Conservation (phyloP, 2,797 vertebrate species). For the Fistularia tabacaria region DNA sequence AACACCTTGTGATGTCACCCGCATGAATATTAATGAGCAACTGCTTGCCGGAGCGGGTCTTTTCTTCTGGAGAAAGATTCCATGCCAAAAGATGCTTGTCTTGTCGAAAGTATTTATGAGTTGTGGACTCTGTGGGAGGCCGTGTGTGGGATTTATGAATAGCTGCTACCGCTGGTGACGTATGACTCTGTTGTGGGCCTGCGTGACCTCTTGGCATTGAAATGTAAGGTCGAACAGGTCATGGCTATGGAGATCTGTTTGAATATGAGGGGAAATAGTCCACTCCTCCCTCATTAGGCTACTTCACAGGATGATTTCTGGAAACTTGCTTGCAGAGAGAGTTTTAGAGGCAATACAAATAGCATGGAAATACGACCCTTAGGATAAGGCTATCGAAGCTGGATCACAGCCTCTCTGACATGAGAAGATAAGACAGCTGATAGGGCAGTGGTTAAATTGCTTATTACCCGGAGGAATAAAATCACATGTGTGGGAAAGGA, state of each 20-base stretch:
- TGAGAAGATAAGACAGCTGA: conserved; percentile 41
- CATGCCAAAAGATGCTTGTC: conserved; percentile 17
- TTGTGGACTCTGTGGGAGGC: conserved; percentile 22
- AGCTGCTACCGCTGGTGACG: conserved; percentile 6
- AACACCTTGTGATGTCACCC: conserved; percentile 42
- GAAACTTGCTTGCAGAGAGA: conserved; percentile 5
- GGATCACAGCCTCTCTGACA: conserved; percentile 43
- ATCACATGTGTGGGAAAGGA: conserved; percentile 45
- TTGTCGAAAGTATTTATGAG: conserved; percentile 40
- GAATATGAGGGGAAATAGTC: background rate
- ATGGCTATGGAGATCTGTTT: background rate
- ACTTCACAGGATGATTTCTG: too few species aligned
- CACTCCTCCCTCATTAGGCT: too few species aligned
- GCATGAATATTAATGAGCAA: conserved; percentile 30
- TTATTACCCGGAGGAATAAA: conserved; percentile 51
- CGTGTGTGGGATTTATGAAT: conserved; percentile 28
- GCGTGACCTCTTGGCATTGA: background rate
- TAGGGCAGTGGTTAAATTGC: conserved; percentile 54
- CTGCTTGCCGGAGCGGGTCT: background rate
- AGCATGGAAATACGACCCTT: conserved; percentile 35
- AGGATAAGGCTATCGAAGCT: conserved; percentile 41
- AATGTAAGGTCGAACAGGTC: background rate
- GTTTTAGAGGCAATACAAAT: conserved; percentile 23
- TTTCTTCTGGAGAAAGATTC: conserved; percentile 10
- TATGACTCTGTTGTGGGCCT: conserved; percentile 18